These are phyloP conservation scores for Aviceda subcristata DNA, from an alignment of 2,113 vertebrate genomes.

Conservation along the genomic window DNA sequence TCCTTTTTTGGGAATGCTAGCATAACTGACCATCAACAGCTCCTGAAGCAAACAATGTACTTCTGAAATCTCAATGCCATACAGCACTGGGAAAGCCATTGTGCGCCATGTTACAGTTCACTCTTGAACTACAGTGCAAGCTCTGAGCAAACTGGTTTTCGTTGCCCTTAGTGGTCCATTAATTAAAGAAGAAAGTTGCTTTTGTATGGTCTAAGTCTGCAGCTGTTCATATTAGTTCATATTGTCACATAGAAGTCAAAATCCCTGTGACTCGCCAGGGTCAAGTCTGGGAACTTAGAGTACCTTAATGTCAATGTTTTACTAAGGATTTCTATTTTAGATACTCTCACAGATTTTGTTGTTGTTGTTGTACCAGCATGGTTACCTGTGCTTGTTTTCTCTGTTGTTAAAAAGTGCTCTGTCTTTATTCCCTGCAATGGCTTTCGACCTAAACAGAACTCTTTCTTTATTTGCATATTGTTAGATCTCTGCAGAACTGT, in stretches of 20 bases:
- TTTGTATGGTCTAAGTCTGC: background rate
- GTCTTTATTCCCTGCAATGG: background rate
- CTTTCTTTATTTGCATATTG: background rate
- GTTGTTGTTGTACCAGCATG: background rate
- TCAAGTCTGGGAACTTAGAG: background rate
- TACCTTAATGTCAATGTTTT: background rate
- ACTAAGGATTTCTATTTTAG: background rate
- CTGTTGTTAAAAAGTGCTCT: background rate
- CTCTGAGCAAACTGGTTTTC: background rate
- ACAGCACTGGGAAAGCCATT: background rate
- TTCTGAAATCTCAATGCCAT: background rate
- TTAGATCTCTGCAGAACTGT: background rate
- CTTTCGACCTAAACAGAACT: background rate
- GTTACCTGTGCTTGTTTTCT: background rate
- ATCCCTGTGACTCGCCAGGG: background rate
- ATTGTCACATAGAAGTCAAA: background rate
- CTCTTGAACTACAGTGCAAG: background rate
- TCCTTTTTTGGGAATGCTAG: background rate
- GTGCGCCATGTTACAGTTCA: background rate
- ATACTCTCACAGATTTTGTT: background rate
- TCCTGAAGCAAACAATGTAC: background rate
- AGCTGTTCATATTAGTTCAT: background rate
- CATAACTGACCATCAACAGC: background rate
- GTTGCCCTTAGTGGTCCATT: background rate
- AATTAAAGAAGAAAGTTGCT: background rate